A percentile compares a stretch with the other conserved stretches of the same genome.
phyloP scores from a whole-genome alignment of 2,113 vertebrate genomes.

The Chroicocephalus ridibundus region DNA sequence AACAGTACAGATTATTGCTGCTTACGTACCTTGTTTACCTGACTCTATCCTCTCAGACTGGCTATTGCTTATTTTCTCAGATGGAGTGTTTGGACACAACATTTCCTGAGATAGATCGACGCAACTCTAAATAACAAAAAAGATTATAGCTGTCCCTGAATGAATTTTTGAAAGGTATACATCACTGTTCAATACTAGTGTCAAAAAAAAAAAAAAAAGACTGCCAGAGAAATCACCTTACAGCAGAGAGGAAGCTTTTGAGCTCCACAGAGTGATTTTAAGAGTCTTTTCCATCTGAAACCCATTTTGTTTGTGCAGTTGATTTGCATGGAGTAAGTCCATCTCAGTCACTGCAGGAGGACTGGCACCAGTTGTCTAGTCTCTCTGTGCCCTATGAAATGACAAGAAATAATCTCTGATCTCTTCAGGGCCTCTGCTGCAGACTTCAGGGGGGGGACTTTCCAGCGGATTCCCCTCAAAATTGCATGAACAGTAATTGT shows the following conservation, averaged over 20 bases:
- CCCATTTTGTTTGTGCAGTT: not conserved
- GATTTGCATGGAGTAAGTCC: not conserved
- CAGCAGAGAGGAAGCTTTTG: not conserved
- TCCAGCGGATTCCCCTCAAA: constrained; percentile 65
- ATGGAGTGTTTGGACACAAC: not conserved
- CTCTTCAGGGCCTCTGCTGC: constrained; percentile 32
- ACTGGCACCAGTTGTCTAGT: not conserved
- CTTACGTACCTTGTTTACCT: not conserved
- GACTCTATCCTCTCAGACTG: not conserved
- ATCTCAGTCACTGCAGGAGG: not conserved
- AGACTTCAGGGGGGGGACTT: constrained; percentile 53
- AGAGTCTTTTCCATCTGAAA: not conserved
- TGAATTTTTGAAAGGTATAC: not conserved
- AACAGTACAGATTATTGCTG: not conserved
- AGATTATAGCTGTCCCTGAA: not conserved
- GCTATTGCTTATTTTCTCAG: not conserved
- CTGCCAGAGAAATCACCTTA: not conserved
- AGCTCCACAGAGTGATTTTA: not conserved
- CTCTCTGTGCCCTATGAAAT: not conserved
- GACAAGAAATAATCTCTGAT: constrained; percentile 60
- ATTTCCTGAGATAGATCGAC: not conserved
- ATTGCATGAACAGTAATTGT: constrained; percentile 41
- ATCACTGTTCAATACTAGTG: not conserved
- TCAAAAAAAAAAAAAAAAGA: not conserved
- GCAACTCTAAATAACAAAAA: not conserved